Evolutionary conservation across 2,113 vertebrate species (phyloP), one percentile per base, ranked within the genome.

Genomic region (Plestiodon gilberti): DNA sequence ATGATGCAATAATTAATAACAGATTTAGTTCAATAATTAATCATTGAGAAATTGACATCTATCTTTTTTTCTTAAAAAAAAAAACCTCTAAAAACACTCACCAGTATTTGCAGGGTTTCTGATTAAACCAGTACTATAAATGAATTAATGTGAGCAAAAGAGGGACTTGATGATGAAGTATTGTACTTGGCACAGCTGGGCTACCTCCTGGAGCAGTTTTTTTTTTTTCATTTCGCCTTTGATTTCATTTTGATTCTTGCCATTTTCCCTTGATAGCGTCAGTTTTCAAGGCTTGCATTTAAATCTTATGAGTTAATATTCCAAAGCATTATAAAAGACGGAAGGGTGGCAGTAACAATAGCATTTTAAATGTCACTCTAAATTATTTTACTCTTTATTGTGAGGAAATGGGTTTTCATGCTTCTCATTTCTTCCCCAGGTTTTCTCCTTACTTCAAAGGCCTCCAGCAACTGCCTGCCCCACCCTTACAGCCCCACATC

Each of bases 281-380:
- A 86, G 25, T 80, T 71, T 71, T 86, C 67, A 80, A 38, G 55
- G 20, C 18, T 77, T 62, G 35, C 67, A 73, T 80, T 80, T 70
- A 86, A 86, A 86, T 62, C 30, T 43, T 80, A 73, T 73, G 65
- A 86, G 65, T 86, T 73, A 86, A 80, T 73, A 73, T 80, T 70
- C 61, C 20, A 43, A 80, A 48, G 28, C 35, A 61, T 62, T 71
- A 61, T 43, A 65, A 86, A 80, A 80, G 30, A 62, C 38, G 61
- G 69, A 86, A 86, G 38, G 65, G 52, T 55, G 71, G 76, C 13
- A 59, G 8, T 80, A 71, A 86, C 38, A 71, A 62, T 79, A 86
- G 61, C 28, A 61, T 70, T 33, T 86, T 86, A 48, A 84, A 61
- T 80, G 84, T 40, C 84, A 86, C 22, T 40, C 33, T 83, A 38